Conservation (phyloP, 2,888 invertebrate genomes). For the Limnephilus lunatus region DNA sequence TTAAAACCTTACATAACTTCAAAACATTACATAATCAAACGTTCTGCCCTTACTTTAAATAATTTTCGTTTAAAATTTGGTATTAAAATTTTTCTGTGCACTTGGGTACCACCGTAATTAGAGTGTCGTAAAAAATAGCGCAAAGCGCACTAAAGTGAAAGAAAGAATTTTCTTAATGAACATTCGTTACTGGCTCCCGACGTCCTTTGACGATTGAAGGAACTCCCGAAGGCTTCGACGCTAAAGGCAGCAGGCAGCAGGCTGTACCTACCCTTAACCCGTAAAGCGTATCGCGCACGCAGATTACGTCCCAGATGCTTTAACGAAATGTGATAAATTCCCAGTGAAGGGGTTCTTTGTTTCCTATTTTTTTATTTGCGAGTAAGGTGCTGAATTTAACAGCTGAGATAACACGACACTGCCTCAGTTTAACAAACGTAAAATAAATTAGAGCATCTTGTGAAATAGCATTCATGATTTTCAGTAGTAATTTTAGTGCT, state of each 20-base stretch:
- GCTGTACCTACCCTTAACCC: background rate
- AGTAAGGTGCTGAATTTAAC: conserved; percentile 40
- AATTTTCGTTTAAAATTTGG: no score
- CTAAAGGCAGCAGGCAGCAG: background rate
- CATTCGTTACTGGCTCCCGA: background rate
- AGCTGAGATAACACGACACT: conserved; percentile 50
- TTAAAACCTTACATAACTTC: background rate
- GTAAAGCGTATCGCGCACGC: conserved; percentile 20
- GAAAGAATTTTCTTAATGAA: conserved; percentile 8
- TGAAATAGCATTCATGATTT: background rate
- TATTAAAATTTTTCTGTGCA: no score
- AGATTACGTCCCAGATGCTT: conserved; percentile 16
- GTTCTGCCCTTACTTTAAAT: no score
- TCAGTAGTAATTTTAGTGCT: background rate
- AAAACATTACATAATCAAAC: no score
- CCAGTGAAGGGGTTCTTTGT: conserved; percentile 30
- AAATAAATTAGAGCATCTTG: background rate
- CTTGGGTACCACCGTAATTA: background rate
- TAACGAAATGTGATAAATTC: conserved; percentile 38
- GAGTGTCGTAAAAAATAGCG: background rate
- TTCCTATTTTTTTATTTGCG: conserved; percentile 48
- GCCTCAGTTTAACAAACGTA: background rate
- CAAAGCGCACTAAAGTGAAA: background rate
- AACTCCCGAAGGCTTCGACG: background rate
- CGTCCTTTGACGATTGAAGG: background rate